Base-by-base conservation (phyloP, 2,797 vertebrate species). In the Pteronotus mesoamericanus region DNA sequence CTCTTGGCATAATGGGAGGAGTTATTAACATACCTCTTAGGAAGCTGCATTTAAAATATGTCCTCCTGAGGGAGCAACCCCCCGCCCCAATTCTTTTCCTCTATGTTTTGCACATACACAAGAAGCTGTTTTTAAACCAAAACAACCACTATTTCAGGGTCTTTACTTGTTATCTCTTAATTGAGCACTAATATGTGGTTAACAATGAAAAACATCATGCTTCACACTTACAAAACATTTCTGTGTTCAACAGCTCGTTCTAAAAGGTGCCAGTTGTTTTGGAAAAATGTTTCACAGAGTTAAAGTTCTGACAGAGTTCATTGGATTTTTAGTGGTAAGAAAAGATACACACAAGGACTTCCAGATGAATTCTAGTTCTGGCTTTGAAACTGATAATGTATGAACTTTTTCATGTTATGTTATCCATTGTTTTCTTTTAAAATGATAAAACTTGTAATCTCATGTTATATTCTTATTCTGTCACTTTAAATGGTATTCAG, bases 331-430 rank as follows among this genome's bases (percentile, higher is more conserved):
- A 77, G 64, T 80, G 37, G 37, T 64, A 71, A 68, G 42, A 71
- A 83, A 93, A 80, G 29, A 51, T 83, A 61, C 8, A 59, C 42
- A 83, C 48, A 95, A 66, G 46, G 71, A 68, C 29, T 89, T 42
- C 80, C 32, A 84, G 55, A 74, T 93, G 46, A 32, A 84, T 94
- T 94, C 64, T 92, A 96, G 74, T 84, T 2, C 24, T 86, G 69
- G 5, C 89, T 93, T 89, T 91, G 86, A 89, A 86, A 89, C 2
- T 91, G 83, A 46, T 53, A 86, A 4, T n/a, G 42, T 93, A 75
- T 21, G 46, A 91, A 72, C 8, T 44, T 94, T 90, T 44, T 11
- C 18, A 75, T 88, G 64, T 53, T 94, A 15, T 93, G 5, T 55
- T 42, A 34, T 12, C 32, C 32, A 11, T 82, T 92, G 11, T 84